These are phyloP conservation scores for Malurus melanocephalus DNA, from an alignment of 2,113 vertebrate genomes.

Conservation along the genomic window DNA sequence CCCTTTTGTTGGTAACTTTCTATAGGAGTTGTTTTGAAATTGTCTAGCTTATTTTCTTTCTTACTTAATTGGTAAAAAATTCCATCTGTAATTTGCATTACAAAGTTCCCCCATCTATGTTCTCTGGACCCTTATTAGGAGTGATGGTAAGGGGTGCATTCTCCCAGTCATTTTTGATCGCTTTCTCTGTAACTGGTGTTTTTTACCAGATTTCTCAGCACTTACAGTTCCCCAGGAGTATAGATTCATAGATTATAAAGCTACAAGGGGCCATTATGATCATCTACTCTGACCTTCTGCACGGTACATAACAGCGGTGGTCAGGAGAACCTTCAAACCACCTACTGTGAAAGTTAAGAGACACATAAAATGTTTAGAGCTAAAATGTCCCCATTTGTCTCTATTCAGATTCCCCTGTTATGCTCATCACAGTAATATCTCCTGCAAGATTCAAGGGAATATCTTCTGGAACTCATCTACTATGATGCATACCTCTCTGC, in stretches of 20 bases:
- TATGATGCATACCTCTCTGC: background rate
- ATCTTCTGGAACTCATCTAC: background rate
- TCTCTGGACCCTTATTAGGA: background rate
- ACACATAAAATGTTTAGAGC: background rate
- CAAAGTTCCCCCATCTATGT: background rate
- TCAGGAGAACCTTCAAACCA: background rate
- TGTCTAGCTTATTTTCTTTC: background rate
- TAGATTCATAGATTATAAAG: constrained; percentile 29
- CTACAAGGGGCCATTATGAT: background rate
- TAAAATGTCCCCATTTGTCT: background rate
- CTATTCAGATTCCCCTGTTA: background rate
- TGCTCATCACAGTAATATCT: background rate
- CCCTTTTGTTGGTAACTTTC: background rate
- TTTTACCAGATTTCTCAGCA: constrained; percentile 6
- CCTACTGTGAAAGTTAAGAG: background rate
- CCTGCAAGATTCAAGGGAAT: background rate
- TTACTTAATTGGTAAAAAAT: background rate
- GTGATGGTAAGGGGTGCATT: background rate
- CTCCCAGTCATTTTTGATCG: background rate
- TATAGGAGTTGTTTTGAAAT: background rate
- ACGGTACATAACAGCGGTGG: background rate
- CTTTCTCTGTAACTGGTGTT: background rate
- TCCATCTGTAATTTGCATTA: rapidly evolving
- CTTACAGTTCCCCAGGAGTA: background rate
- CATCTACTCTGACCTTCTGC: constrained; percentile 12